These are phyloP conservation scores for Semnornis frantzii DNA, from an alignment of 2,113 vertebrate genomes.

Conservation along the genomic window DNA sequence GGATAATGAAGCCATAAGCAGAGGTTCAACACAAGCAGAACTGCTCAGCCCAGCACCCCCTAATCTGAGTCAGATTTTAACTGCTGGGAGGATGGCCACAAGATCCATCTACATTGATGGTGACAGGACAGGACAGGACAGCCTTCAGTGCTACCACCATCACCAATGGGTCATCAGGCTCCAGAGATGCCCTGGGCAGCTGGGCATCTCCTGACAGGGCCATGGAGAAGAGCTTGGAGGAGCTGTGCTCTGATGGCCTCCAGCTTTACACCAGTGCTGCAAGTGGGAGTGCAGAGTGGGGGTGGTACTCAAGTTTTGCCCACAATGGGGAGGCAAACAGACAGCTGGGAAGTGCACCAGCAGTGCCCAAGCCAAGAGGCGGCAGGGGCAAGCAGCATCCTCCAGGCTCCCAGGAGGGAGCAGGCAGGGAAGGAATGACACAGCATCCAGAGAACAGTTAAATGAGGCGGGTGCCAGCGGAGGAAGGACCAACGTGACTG, in stretches of 20 bases:
- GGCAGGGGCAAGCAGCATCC: not conserved
- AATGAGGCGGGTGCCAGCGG: not conserved
- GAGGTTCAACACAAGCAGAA: not conserved
- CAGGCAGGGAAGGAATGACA: not conserved
- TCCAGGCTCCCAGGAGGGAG: not conserved
- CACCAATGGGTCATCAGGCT: accelerated
- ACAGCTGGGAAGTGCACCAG: not conserved
- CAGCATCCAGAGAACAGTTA: not conserved
- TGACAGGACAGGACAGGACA: too few species aligned
- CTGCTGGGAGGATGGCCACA: too few species aligned
- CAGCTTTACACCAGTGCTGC: not conserved
- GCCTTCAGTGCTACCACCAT: not conserved
- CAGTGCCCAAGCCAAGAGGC: accelerated
- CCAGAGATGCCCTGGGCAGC: not conserved
- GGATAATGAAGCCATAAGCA: not conserved
- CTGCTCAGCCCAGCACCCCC: not conserved
- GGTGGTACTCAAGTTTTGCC: not conserved
- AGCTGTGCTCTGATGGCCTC: not conserved
- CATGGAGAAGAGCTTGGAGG: not conserved
- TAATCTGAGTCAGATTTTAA: not conserved
- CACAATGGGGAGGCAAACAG: accelerated
- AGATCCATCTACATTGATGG: too few species aligned
- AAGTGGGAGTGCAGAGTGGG: not conserved
- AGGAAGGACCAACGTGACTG: conserved; percentile 5
- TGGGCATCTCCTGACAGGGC: not conserved